Conservation (phyloP, 2,113 vertebrate genomes). For the Trochalopteron elliotii region DNA sequence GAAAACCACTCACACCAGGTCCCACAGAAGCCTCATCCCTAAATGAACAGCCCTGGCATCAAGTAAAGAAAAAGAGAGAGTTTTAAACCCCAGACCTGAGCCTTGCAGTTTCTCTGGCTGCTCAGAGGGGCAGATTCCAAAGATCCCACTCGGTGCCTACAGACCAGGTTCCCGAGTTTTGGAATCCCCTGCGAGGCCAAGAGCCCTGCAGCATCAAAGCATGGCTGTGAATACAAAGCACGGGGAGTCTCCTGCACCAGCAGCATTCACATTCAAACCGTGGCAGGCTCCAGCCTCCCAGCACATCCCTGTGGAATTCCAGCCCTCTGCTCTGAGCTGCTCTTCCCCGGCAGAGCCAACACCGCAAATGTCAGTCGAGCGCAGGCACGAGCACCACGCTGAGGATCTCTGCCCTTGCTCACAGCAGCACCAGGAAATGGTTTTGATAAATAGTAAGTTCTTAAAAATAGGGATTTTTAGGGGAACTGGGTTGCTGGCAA, state of each 20-base stretch:
- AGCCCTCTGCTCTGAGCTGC: neutral
- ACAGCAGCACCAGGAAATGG: neutral
- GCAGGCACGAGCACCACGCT: neutral
- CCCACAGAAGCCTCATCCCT: neutral
- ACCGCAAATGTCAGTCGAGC: rapidly evolving
- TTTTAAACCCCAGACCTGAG: neutral
- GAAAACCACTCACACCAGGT: neutral
- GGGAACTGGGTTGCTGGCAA: neutral
- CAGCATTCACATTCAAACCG: neutral
- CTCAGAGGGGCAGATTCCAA: neutral
- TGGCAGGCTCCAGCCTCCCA: neutral
- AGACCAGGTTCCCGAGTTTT: neutral
- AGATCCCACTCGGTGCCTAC: neutral
- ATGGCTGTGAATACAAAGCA: neutral
- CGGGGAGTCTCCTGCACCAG: neutral
- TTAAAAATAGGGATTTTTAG: neutral
- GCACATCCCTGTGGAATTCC: neutral
- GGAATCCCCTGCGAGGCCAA: neutral
- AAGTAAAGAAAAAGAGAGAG: neutral
- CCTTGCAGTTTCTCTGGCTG: neutral
- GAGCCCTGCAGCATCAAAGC: neutral
- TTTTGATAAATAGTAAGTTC: neutral
- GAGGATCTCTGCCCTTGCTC: neutral
- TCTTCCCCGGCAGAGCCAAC: neutral
- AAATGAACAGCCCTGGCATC: neutral